Conservation (phyloP, 2,113 vertebrate genomes). For the Haliaeetus leucogaster region DNA sequence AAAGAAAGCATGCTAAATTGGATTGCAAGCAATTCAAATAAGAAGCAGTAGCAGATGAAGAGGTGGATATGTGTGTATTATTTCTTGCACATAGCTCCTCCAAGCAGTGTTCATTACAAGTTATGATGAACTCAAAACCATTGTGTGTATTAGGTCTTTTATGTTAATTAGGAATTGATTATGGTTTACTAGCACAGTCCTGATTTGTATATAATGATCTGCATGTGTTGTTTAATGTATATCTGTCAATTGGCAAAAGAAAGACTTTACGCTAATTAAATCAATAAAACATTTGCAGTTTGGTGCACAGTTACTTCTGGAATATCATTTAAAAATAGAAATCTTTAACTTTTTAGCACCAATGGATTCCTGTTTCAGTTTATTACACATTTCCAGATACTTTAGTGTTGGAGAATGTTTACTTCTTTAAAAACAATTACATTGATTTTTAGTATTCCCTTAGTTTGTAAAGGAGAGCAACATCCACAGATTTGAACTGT, state of each 20-base stretch:
- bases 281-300: background rate
- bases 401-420: background rate
- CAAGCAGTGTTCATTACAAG: background rate
- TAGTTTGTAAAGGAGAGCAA: background rate
- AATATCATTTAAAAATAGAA: slow-evolving; percentile 25
- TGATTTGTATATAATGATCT: background rate
- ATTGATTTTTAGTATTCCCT: background rate
- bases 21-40: background rate
- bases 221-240: background rate
- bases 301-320: background rate
- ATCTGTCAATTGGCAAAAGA: background rate
- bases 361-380: background rate
- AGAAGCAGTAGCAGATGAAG: background rate
- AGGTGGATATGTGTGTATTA: background rate
- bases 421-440: background rate
- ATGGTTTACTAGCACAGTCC: background rate
- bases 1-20: background rate
- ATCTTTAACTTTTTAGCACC: background rate
- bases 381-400: background rate
- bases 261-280: background rate
- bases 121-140: background rate
- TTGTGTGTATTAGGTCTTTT: background rate
- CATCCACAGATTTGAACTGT: background rate
- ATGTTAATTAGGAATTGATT: background rate
- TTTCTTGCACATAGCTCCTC: background rate